These are phyloP conservation scores for Myioborus melanocephalus DNA, from an alignment of 2,797 vertebrate genomes.

Conservation along the genomic window DNA sequence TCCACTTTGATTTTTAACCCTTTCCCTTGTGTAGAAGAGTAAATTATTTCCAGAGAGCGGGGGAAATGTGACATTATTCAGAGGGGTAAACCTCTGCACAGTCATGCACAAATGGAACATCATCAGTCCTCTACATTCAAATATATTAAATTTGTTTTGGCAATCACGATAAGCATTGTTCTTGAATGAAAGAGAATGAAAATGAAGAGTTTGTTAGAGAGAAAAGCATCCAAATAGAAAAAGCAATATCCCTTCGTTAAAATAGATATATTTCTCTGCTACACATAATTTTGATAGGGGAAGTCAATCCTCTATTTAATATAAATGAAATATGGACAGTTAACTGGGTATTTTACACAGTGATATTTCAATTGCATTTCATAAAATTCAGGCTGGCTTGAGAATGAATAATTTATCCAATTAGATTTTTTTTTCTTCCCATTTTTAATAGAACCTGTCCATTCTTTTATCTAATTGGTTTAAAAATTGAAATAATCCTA, in stretches of 20 bases:
- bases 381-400: conserved; percentile 4
- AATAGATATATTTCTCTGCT: conserved; percentile 6
- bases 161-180: neutral
- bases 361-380: conserved; percentile 37
- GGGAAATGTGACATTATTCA: neutral
- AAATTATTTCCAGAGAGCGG: neutral
- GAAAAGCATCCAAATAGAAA: neutral
- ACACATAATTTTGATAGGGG: neutral
- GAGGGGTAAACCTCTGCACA: neutral
- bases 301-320: conserved; percentile 11
- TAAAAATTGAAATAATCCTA: conserved; percentile 21
- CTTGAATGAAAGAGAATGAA: neutral
- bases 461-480: neutral
- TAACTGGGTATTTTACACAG: conserved; percentile 13
- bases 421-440: neutral
- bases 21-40: neutral
- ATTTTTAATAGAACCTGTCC: neutral
- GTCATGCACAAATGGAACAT: neutral
- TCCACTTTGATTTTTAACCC: neutral
- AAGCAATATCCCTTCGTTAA: conserved; percentile 11
- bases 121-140: neutral
- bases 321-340: neutral
- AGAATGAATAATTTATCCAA: conserved; percentile 30
- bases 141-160: neutral
- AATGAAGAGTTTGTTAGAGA: neutral